Evolutionary conservation across 53 echinoderm and acorn worm genomes (phyloP).

Genomic region (Patiria pectinifera): DNA sequence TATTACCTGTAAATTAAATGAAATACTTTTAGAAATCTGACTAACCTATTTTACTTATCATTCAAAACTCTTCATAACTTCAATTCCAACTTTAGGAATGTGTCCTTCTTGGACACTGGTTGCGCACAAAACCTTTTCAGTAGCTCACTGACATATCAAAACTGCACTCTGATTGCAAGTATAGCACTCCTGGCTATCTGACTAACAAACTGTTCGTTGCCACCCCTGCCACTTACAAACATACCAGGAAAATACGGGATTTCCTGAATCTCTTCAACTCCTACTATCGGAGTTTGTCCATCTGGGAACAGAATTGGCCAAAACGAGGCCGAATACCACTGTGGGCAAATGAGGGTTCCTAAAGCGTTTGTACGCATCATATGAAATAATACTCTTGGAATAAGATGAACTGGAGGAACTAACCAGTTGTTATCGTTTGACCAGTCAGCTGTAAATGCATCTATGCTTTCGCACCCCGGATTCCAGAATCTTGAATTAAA

Average conservation of each 20-base stretch:
- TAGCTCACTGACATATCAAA: too few relatives aligned
- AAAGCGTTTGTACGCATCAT: neutral
- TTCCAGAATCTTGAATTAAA: conserved; percentile 56
- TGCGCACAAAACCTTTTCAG: too few relatives aligned
- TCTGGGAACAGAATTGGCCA: conserved; percentile 8
- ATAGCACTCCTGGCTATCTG: neutral
- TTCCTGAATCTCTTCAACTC: neutral
- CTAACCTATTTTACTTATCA: too few relatives aligned
- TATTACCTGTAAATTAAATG: too few relatives aligned
- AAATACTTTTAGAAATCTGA: too few relatives aligned
- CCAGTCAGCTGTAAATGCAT: conserved; percentile 46
- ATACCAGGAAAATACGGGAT: neutral
- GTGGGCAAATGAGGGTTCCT: conserved; percentile 3
- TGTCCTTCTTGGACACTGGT: too few relatives aligned
- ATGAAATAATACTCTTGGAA: neutral
- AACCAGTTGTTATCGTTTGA: conserved; percentile 39
- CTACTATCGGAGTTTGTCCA: neutral
- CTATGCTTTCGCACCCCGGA: conserved; percentile 38
- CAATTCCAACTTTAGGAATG: too few relatives aligned
- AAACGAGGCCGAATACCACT: conserved; percentile 14
- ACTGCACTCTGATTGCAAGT: conserved; percentile 21
- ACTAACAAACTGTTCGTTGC: neutral
- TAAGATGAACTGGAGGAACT: conserved; percentile 10
- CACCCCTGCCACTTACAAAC: neutral
- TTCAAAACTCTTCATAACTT: too few relatives aligned